Evolutionary conservation across 2,113 vertebrate genomes (phyloP).

Genomic region (Corydoras maculifer): DNA sequence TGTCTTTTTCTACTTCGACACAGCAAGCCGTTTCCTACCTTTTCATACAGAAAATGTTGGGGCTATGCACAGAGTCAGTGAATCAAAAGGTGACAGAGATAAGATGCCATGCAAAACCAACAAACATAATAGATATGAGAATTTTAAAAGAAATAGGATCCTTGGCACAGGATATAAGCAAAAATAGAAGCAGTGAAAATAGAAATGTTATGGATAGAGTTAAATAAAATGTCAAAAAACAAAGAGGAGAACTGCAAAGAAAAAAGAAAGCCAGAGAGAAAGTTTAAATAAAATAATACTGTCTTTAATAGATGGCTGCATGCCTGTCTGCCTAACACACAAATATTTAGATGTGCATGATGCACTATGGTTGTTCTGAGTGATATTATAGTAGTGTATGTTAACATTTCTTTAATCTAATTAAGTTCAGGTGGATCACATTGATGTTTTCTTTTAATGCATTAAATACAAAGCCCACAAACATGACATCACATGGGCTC

Average conservation of each 20-base stretch:
- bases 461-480: slow-evolving; percentile 40
- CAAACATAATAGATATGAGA: neutral
- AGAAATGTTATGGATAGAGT: too few relatives aligned
- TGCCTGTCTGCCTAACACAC: too few relatives aligned
- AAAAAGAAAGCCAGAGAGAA: too few relatives aligned
- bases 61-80: slow-evolving; percentile 36
- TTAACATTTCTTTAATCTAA: slow-evolving; percentile 16
- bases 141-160: too few relatives aligned
- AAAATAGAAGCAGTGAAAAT: too few relatives aligned
- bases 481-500: slow-evolving; percentile 38
- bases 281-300: too few relatives aligned
- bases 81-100: neutral
- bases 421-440: neutral
- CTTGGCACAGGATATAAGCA: too few relatives aligned
- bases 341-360: too few relatives aligned
- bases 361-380: too few relatives aligned
- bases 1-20: slow-evolving; percentile 23
- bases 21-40: slow-evolving; percentile 36
- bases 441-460: slow-evolving; percentile 20
- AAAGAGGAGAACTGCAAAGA: slow-evolving; percentile 31
- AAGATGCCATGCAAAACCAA: too few relatives aligned
- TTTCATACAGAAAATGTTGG: slow-evolving; percentile 44
- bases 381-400: slow-evolving; percentile 2
- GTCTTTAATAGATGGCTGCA: too few relatives aligned
- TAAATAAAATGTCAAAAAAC: slow-evolving; percentile 36